Conservation (phyloP, 2,113 vertebrate species). For the human (Homo sapiens) region DNA sequence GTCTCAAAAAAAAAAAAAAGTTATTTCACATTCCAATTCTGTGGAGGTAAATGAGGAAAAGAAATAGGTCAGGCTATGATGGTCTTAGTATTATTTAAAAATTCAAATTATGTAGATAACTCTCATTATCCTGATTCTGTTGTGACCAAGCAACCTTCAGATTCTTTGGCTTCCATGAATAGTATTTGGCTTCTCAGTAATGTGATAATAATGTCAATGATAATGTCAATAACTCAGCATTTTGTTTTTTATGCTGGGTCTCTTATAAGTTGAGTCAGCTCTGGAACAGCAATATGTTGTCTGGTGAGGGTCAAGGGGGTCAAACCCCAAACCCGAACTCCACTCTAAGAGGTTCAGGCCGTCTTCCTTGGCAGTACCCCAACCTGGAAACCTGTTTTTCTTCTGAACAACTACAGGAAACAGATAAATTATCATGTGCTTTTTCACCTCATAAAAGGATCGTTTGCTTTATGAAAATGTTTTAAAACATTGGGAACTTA, state of each 20-base stretch:
- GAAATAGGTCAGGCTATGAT: not conserved
- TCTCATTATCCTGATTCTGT: not conserved
- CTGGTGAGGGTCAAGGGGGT: not conserved
- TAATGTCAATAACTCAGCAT: not conserved
- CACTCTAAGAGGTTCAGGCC: not conserved
- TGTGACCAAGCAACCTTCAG: not conserved
- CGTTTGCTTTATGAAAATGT: conserved; percentile 13
- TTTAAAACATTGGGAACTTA: not conserved
- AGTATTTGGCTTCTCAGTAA: conserved; percentile 13
- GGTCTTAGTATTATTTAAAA: not conserved
- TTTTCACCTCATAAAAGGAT: conserved; percentile 36
- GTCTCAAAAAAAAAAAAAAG: too few species aligned
- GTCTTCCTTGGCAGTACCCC: not conserved
- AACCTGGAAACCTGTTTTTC: conserved; percentile 22
- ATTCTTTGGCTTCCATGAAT: not conserved
- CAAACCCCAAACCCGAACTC: not conserved
- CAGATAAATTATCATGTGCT: conserved; percentile 25
- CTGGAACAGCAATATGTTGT: not conserved
- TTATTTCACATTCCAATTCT: not conserved
- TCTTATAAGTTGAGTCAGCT: not conserved
- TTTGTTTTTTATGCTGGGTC: not conserved
- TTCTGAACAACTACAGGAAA: conserved; percentile 38
- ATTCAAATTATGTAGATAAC: not conserved
- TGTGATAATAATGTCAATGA: not conserved
- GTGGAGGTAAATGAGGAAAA: not conserved